phyloP scores from a whole-genome alignment of 2,888 invertebrate species.

The Campoplex nolae region DNA sequence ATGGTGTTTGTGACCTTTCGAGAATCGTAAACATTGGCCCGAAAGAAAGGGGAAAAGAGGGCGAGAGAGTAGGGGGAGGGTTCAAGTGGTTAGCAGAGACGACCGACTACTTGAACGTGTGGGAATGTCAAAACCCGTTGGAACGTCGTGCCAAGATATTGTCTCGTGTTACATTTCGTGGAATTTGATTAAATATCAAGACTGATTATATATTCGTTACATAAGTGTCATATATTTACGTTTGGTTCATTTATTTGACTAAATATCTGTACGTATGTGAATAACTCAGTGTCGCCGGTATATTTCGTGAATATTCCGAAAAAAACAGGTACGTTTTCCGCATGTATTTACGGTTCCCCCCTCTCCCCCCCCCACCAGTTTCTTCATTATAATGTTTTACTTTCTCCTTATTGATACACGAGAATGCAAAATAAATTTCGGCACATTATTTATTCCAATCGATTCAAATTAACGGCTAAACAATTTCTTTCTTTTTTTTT shows the following conservation, averaged over 20 bases:
- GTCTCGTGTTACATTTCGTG: not conserved
- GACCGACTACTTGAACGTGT: constrained; percentile 32
- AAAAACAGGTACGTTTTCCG: constrained; percentile 23
- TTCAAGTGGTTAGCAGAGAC: not conserved
- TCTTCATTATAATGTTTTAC: not conserved
- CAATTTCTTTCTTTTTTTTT: no score
- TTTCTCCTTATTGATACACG: constrained; percentile 23
- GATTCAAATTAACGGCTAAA: not conserved
- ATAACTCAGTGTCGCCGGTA: not conserved
- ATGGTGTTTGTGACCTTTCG: constrained; percentile 58
- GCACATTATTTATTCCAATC: not conserved
- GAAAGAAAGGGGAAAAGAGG: not conserved
- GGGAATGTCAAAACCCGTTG: constrained; percentile 54
- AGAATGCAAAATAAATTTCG: constrained; percentile 3
- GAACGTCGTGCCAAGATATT: constrained; percentile 36
- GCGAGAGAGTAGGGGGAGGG: not conserved
- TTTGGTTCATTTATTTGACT: not conserved
- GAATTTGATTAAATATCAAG: not conserved
- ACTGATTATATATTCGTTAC: not conserved
- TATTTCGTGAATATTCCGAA: constrained; percentile 9
- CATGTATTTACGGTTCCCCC: not conserved
- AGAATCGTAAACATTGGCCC: constrained; percentile 53
- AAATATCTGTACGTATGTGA: not conserved
- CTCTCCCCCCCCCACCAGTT: not conserved
- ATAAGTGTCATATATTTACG: not conserved